A percentile compares a stretch with the other conserved stretches of the same genome.
phyloP scores from a whole-genome alignment of 2,888 invertebrate genomes.

The Deilephila porcellus region DNA sequence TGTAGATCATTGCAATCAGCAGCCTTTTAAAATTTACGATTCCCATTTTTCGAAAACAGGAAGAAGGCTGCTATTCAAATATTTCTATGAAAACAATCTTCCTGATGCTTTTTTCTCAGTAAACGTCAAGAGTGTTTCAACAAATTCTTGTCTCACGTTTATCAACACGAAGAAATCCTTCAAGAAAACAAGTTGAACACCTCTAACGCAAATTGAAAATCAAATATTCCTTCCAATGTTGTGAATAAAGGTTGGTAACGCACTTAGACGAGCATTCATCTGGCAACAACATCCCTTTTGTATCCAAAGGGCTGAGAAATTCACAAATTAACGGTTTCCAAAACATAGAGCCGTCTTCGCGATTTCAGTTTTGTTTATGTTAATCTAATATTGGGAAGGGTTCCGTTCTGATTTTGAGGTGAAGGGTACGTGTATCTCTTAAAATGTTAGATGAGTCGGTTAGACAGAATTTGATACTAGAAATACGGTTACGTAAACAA shows the following conservation, averaged over 20 bases:
- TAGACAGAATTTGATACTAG: background rate
- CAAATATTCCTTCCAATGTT: constrained; percentile 32
- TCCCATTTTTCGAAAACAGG: too few relatives aligned
- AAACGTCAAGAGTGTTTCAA: background rate
- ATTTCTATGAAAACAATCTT: too few relatives aligned
- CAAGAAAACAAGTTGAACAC: constrained; percentile 19
- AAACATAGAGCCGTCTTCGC: constrained; percentile 73
- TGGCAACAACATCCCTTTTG: constrained; percentile 55
- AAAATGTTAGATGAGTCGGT: background rate
- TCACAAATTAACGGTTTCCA: constrained; percentile 77
- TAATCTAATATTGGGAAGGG: constrained; percentile 75
- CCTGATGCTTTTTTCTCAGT: too few relatives aligned
- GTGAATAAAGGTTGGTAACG: constrained; percentile 60
- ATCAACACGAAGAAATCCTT: background rate
- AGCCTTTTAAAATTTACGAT: too few relatives aligned
- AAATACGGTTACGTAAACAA: background rate
- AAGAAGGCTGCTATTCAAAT: too few relatives aligned
- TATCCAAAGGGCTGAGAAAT: constrained; percentile 40
- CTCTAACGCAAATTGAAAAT: constrained; percentile 25
- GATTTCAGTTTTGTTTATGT: constrained; percentile 71
- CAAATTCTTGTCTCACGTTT: background rate
- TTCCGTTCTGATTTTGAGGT: constrained; percentile 17
- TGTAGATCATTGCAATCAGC: too few relatives aligned
- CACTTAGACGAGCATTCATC: constrained; percentile 65
- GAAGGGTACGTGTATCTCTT: background rate